Evolutionary conservation across 2,113 vertebrate species (phyloP).

Genomic region (Rhynchopsitta pachyrhyncha): DNA sequence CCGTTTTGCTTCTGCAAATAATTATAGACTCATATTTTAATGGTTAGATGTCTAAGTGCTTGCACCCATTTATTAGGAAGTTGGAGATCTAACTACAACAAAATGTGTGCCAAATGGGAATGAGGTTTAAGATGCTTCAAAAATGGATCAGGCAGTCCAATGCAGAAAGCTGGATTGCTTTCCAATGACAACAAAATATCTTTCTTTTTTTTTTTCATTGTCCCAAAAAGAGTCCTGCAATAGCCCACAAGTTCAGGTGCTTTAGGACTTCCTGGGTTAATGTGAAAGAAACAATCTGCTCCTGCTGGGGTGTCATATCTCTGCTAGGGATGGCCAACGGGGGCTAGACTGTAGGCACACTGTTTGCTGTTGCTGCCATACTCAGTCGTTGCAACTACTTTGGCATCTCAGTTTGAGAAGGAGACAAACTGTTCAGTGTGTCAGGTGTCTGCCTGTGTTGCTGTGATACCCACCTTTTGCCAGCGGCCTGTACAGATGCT

Average conservation of each 20-base stretch:
- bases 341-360: not conserved
- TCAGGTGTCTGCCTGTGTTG: not conserved
- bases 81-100: not conserved
- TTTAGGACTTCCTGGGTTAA: not conserved
- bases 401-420: not conserved
- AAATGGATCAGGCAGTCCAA: not conserved
- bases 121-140: not conserved
- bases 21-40: slow-evolving; percentile 23
- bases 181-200: not conserved
- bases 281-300: not conserved
- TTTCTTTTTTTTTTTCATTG: not conserved
- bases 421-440: not conserved
- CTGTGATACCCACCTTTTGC: not conserved
- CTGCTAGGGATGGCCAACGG: not conserved
- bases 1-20: not conserved
- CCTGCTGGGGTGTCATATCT: not conserved
- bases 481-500: not conserved
- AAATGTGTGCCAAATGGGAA: not conserved
- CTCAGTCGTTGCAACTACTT: not conserved
- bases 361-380: not conserved
- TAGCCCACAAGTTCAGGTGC: not conserved
- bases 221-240: not conserved
- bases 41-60: not conserved
- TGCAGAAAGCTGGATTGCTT: not conserved
- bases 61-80: slow-evolving; percentile 1